Evolutionary conservation across 2,888 invertebrate genomes (phyloP).

Genomic region (Galerucella calmariensis): DNA sequence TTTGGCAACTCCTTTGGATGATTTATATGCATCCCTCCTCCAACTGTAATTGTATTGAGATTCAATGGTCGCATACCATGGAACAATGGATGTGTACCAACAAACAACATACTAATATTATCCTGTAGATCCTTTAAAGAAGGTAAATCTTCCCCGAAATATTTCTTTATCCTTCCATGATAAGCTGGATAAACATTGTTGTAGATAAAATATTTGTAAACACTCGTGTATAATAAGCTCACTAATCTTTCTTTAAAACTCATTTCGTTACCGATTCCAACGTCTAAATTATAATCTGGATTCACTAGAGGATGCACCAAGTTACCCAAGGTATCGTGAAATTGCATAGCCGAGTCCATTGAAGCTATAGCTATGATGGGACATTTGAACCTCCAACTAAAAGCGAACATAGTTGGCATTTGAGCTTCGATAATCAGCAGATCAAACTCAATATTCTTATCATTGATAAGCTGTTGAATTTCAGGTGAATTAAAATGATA

Average conservation of each 20-base stretch:
- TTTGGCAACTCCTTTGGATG: slow-evolving; percentile 50
- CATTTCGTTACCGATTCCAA: slow-evolving; percentile 47
- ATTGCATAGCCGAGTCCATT: slow-evolving; percentile 52
- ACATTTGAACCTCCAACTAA: slow-evolving; percentile 57
- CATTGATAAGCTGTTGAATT: slow-evolving; percentile 56
- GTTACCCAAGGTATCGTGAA: slow-evolving; percentile 57
- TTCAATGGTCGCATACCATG: slow-evolving; percentile 54
- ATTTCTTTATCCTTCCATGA: slow-evolving; percentile 46
- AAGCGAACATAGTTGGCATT: slow-evolving; percentile 52
- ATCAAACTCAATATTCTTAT: slow-evolving; percentile 56
- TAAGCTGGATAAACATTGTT: slow-evolving; percentile 35
- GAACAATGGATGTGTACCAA: slow-evolving; percentile 58
- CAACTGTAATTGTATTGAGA: slow-evolving; percentile 57
- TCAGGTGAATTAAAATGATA: slow-evolving; percentile 49
- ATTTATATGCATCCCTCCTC: slow-evolving; percentile 55
- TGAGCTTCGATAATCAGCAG: slow-evolving; percentile 58
- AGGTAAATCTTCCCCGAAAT: slow-evolving; percentile 57
- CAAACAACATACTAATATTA: slow-evolving; percentile 57
- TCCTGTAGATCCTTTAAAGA: slow-evolving; percentile 50
- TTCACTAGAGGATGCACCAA: slow-evolving; percentile 57
- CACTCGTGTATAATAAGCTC: slow-evolving; percentile 42
- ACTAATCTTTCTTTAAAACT: slow-evolving; percentile 53
- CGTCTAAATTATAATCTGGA: slow-evolving; percentile 55
- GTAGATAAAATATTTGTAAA: slow-evolving; percentile 30
- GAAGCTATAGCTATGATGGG: slow-evolving; percentile 60